phyloP scores from a whole-genome alignment of 2,888 invertebrate genomes.

The Falcaria lacertinaria region DNA sequence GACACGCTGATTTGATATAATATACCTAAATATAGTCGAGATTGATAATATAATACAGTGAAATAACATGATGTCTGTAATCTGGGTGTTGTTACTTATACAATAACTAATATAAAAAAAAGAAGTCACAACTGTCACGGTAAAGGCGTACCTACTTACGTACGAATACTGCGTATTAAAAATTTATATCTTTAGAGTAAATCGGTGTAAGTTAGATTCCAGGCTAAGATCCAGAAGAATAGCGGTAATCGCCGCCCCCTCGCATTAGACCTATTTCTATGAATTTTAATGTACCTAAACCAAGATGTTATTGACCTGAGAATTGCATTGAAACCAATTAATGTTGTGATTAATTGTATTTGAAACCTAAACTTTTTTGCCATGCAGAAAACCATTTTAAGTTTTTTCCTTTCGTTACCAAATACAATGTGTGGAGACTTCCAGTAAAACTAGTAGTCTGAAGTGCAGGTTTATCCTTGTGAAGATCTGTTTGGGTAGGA shows the following conservation, averaged over 20 bases:
- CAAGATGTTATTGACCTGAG: slow-evolving; percentile 16
- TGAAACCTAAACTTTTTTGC: background rate
- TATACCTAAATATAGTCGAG: too few species aligned
- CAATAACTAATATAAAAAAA: too few species aligned
- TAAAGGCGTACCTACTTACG: too few species aligned
- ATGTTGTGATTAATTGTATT: background rate
- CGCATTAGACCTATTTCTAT: slow-evolving; percentile 57
- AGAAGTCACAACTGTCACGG: too few species aligned
- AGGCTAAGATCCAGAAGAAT: slow-evolving; percentile 21
- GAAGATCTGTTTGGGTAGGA: background rate
- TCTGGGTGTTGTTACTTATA: too few species aligned
- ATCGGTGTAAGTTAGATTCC: slow-evolving; percentile 44
- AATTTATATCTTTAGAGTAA: slow-evolving; percentile 4
- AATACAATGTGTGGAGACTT: slow-evolving; percentile 9
- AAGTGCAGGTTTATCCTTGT: slow-evolving; percentile 12
- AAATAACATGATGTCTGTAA: too few species aligned
- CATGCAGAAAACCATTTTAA: background rate
- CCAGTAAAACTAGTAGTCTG: slow-evolving; percentile 26
- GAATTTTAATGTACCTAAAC: slow-evolving; percentile 63
- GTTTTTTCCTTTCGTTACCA: background rate
- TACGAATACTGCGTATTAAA: too few species aligned
- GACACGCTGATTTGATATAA: too few species aligned
- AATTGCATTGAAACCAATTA: background rate
- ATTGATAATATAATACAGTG: too few species aligned
- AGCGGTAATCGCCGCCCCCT: slow-evolving; percentile 42